phyloP scores from a whole-genome alignment of 2,797 vertebrate species.

The Geotria australis region DNA sequence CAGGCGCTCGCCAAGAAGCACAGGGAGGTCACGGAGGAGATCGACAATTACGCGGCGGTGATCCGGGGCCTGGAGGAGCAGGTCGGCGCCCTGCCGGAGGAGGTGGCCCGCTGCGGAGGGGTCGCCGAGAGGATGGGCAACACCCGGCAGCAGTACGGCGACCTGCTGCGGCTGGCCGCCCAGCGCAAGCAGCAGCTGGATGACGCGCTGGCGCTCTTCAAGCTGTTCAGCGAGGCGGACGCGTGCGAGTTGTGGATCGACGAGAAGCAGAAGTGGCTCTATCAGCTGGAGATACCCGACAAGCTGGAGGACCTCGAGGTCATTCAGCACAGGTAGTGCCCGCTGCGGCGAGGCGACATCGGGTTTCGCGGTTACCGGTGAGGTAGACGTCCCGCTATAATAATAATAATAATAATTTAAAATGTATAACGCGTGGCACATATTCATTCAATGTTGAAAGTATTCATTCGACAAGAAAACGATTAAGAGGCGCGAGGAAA shows the following conservation, averaged over 20 bases:
- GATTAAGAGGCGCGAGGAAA: too few species aligned
- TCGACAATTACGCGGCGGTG: slow-evolving; percentile 18
- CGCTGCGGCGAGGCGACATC: too few species aligned
- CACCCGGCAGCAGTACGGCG: slow-evolving; percentile 34
- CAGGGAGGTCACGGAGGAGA: slow-evolving; percentile 31
- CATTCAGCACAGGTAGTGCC: slow-evolving; percentile 52
- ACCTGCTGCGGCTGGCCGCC: slow-evolving; percentile 38
- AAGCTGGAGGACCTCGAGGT: slow-evolving; percentile 75
- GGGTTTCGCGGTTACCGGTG: too few species aligned
- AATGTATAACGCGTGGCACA: too few species aligned
- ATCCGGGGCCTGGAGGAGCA: slow-evolving; percentile 25
- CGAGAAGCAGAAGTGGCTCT: slow-evolving; percentile 78
- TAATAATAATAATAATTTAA: too few species aligned
- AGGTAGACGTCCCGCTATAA: too few species aligned
- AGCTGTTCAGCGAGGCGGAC: slow-evolving; percentile 60
- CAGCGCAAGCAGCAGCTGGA: slow-evolving; percentile 37
- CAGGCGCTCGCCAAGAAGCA: slow-evolving; percentile 39
- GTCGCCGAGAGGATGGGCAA: slow-evolving; percentile 33
- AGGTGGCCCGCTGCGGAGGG: slow-evolving; percentile 43
- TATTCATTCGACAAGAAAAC: too few species aligned
- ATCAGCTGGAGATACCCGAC: slow-evolving; percentile 41
- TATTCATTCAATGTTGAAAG: too few species aligned
- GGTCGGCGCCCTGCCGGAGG: slow-evolving; percentile 36
- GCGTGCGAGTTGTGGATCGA: slow-evolving; percentile 85
- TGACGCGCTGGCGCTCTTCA: slow-evolving; percentile 53